Base-by-base conservation (phyloP, 2,888 invertebrate genomes). In the Agonum fuliginosum region DNA sequence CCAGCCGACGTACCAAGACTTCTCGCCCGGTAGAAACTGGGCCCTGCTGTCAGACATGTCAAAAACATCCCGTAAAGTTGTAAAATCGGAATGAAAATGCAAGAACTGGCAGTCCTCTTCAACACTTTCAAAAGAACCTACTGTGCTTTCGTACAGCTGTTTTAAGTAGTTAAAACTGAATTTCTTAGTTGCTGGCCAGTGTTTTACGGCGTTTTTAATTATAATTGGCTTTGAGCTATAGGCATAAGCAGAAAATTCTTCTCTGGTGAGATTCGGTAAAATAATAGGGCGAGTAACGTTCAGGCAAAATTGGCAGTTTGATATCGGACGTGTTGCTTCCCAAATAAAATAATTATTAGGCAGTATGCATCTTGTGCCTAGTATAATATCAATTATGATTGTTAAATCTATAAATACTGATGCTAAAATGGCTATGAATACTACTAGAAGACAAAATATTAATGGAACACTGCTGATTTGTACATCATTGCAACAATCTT, bases 1-100 rank as follows among this genome's bases (percentile, higher is more conserved):
- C 96, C 96, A 96, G 81, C 97, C 97, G 54, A 97, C 93, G 88
- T 97, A 97, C 96, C 96, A 97, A 0, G 95, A 92, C 73, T 90
- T 87, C 82, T 92, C 89, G 1, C 91, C 91, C 10, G 88, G 88
- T 37, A 89, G 87, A 86, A 92, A 91, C 24, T 85, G 87, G 3
- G 92, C 91, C 83, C 94, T 89, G 70, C 89, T 89, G 54, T 89
- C 86, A 3, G 92, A 90, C 94, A 95, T 95, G 78, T 89, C 88
- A 83, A 97, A 93, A 8, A 95, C 95, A 84, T 96, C 94, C 78
- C 89, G 88, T 77, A 97, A 85, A 22, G 92, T 91, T 81, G 92
- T 91, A 82, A 96, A 91, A 85, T 95, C 92, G 14, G 95, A 94
- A 85, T 94, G 93, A 85, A 96, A 96, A 83, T 94, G 94, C 70